phyloP scores from a whole-genome alignment of 2,113 vertebrate genomes.

The Mola mola region DNA sequence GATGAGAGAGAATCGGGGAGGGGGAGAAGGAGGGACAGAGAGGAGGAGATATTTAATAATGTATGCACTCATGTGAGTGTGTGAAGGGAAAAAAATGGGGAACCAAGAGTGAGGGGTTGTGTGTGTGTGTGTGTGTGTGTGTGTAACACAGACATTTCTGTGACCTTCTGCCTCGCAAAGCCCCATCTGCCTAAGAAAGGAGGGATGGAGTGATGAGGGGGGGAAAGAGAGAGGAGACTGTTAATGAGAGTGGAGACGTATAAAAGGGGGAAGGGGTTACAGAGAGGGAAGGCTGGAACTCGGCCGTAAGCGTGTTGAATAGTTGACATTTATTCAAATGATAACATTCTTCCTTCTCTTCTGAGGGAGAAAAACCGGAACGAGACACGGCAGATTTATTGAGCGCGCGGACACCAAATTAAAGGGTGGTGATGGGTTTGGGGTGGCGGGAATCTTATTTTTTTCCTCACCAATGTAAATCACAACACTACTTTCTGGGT shows the following conservation, averaged over 20 bases:
- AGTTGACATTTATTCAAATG: constrained; percentile 65
- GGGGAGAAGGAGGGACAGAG: constrained; percentile 1
- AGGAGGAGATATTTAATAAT: constrained; percentile 51
- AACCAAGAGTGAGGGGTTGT: constrained; percentile 24
- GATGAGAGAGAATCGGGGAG: constrained; percentile 1
- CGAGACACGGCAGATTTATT: neutral
- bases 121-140: constrained; percentile 62
- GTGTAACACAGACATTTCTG: constrained; percentile 71
- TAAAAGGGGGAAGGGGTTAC: constrained; percentile 27
- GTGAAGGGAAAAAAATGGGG: neutral
- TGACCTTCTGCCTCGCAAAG: constrained; percentile 76
- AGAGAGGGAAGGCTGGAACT: constrained; percentile 34
- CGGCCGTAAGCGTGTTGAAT: constrained; percentile 55
- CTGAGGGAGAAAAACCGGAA: constrained; percentile 32
- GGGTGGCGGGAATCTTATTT: neutral
- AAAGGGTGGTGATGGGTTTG: too few species aligned
- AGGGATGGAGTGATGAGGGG: constrained; percentile 66
- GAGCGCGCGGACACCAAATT: too few species aligned
- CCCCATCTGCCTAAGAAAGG: constrained; percentile 77
- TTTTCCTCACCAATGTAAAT: neutral
- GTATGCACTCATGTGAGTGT: constrained; percentile 54
- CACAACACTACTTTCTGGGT: constrained; percentile 1
- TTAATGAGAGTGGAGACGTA: constrained; percentile 67
- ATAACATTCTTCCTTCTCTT: constrained; percentile 34
- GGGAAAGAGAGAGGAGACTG: constrained; percentile 67